Percentiles rank a stretch among this genome's conserved stretches.
phyloP scores from a whole-genome alignment of 2,888 invertebrate species.

The Megaustenia siamemsis region DNA sequence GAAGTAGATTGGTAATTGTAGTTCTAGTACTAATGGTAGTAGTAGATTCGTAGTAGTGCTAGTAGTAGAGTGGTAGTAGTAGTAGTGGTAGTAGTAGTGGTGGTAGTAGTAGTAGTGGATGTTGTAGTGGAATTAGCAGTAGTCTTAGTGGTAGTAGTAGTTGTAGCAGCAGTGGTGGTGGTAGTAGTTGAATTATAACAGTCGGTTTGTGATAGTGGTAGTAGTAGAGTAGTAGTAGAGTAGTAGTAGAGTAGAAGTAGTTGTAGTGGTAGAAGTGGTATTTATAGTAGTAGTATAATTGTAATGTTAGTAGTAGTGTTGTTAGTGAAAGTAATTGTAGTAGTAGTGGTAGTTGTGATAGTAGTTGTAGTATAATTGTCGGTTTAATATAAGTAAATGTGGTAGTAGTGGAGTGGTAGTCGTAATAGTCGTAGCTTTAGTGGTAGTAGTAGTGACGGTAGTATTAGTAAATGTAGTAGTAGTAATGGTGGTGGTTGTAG shows the following conservation, averaged over 20 bases:
- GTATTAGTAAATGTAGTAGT: too few relatives aligned
- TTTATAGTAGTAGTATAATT: not conserved
- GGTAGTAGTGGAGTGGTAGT: not conserved
- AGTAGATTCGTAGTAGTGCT: not conserved
- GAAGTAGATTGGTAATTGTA: too few relatives aligned
- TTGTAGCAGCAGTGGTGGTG: too few relatives aligned
- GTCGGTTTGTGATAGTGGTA: too few relatives aligned
- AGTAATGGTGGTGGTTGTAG: too few relatives aligned
- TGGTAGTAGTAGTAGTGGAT: not conserved
- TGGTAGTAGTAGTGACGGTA: too few relatives aligned
- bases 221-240: too few relatives aligned
- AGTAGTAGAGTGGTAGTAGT: not conserved
- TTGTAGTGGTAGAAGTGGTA: too few relatives aligned
- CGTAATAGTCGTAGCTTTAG: not conserved
- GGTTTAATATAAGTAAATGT: not conserved
- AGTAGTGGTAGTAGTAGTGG: conserved; percentile 8
- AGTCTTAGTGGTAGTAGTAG: not conserved
- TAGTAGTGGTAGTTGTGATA: not conserved
- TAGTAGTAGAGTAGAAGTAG: too few relatives aligned
- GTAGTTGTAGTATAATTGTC: not conserved
- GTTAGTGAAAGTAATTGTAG: not conserved
- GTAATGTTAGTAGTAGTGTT: not conserved
- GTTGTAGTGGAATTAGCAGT: not conserved
- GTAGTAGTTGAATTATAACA: too few relatives aligned
- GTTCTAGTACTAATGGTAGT: not conserved